Evolutionary conservation across 2,888 invertebrate species (phyloP).

Genomic region (Chrysina gloriosa): DNA sequence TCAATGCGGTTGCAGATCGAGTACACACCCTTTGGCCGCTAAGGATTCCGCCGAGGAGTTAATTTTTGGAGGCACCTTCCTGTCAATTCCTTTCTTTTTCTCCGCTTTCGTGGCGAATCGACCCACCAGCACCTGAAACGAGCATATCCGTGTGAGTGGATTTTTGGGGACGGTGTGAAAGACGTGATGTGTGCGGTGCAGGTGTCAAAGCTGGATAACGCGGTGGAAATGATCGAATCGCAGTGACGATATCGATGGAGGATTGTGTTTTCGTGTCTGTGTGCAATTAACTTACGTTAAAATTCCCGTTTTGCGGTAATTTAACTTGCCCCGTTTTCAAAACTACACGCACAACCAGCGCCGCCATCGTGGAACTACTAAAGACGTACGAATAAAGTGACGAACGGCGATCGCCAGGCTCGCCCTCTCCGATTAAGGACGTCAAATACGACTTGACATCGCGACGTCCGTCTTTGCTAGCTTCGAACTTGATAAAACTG

Average conservation of each 20-base stretch:
- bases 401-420: slow-evolving; percentile 15
- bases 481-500: slow-evolving; percentile 51
- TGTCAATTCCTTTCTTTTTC: slow-evolving; percentile 63
- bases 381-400: slow-evolving; percentile 25
- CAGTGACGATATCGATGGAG: slow-evolving; percentile 9
- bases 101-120: slow-evolving; percentile 63
- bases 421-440: slow-evolving; percentile 22
- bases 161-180: slow-evolving; percentile 26
- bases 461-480: slow-evolving; percentile 42
- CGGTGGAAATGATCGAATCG: slow-evolving; percentile 35
- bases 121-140: slow-evolving; percentile 55
- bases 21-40: slow-evolving; percentile 76
- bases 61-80: slow-evolving; percentile 64
- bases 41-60: slow-evolving; percentile 73
- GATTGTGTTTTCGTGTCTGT: slow-evolving; percentile 20
- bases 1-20: slow-evolving; percentile 49
- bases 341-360: slow-evolving; percentile 70
- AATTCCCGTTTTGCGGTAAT: slow-evolving; percentile 65
- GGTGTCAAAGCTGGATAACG: slow-evolving; percentile 28
- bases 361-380: slow-evolving; percentile 68
- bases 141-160: neutral
- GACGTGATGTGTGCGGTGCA: slow-evolving; percentile 37
- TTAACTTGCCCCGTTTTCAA: slow-evolving; percentile 61
- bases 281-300: slow-evolving; percentile 45
- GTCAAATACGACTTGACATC: slow-evolving; percentile 9